Evolutionary conservation across 2,797 vertebrate species (phyloP).

Genomic region (Spheniscus humboldti): DNA sequence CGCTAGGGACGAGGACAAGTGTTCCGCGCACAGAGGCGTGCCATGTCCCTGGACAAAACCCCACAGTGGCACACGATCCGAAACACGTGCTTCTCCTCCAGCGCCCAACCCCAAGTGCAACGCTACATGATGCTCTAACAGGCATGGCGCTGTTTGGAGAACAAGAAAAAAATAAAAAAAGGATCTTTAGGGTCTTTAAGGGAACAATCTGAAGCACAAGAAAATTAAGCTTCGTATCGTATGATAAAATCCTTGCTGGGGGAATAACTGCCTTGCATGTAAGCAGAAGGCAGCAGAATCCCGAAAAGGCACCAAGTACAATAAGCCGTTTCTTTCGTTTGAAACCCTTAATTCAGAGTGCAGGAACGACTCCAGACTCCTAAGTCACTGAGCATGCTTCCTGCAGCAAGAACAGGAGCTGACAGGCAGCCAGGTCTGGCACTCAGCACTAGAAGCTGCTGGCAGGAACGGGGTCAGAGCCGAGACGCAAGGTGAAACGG

Average conservation of each 20-base stretch:
- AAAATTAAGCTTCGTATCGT: not conserved
- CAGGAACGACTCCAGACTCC: conserved; percentile 17
- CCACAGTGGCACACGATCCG: not conserved
- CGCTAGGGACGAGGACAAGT: not conserved
- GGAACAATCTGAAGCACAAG: not conserved
- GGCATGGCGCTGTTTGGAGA: not conserved
- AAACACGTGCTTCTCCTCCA: not conserved
- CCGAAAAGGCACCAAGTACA: not conserved
- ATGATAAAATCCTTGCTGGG: not conserved
- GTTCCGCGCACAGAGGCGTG: accelerated
- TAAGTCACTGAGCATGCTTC: not conserved
- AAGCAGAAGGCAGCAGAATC: not conserved
- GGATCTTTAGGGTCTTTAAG: not conserved
- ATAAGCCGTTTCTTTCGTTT: not conserved
- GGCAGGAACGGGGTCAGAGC: not conserved
- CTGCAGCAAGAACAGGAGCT: not conserved
- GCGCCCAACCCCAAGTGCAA: not conserved
- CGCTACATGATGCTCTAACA: not conserved
- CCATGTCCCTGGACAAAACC: not conserved
- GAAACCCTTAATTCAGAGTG: not conserved
- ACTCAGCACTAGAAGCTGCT: not conserved
- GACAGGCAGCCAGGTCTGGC: conserved; percentile 33
- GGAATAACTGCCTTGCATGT: not conserved
- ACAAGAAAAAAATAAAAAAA: not conserved
- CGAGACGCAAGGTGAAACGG: not conserved